Evolutionary conservation across 2,113 vertebrate genomes (phyloP), one percentile per base, ranked within the genome.

Genomic region (Nicator chloris): DNA sequence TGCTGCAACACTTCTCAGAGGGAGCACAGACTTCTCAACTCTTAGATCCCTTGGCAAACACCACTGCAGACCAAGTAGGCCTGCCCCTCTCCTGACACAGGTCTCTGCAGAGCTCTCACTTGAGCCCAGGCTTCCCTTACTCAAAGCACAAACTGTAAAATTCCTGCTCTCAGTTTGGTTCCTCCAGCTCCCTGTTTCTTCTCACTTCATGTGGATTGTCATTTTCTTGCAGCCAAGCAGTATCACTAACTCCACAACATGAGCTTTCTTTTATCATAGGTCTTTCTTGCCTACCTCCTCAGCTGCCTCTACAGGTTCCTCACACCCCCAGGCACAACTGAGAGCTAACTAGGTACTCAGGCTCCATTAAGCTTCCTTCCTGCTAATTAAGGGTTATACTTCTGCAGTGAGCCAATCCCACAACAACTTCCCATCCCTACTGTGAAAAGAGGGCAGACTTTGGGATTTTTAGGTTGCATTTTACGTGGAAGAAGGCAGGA

Each of bases 201-300:
- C 40, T 31, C 76, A 42, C 10, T 37, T 71, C 39, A 54, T 0
- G 0, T 0, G 3, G 35, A 56, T 23, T 31, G 9, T 23, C 11
- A 49, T 61, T 61, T 86, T 69, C 68, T 26, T 28, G 7, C 22
- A 91, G 39, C 8, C 44, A 71, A 78, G 28, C n/a, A 40, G 23
- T 26, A 1, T 10, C 30, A 45, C 42, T 13, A 60, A 28, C 27
- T 53, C 33, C 11, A 60, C 18, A 44, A 44, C 33, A 7, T 0
- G 1, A 51, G 15, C 28, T 54, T 54, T 27, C 53, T 68, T 53
- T 27, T 51, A 31, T 18, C 51, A 7, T 5, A 42, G 13, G 8
- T 19, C 39, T 30, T 68, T 68, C 40, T 75, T 28, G 5, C 22
- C 21, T 11, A 31, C 28, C 28, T 50, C 5, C 22, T 68, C 45